Evolutionary conservation across 2,888 invertebrate genomes (phyloP), one percentile per base, ranked within the genome.

Genomic region (Spodoptera picta): DNA sequence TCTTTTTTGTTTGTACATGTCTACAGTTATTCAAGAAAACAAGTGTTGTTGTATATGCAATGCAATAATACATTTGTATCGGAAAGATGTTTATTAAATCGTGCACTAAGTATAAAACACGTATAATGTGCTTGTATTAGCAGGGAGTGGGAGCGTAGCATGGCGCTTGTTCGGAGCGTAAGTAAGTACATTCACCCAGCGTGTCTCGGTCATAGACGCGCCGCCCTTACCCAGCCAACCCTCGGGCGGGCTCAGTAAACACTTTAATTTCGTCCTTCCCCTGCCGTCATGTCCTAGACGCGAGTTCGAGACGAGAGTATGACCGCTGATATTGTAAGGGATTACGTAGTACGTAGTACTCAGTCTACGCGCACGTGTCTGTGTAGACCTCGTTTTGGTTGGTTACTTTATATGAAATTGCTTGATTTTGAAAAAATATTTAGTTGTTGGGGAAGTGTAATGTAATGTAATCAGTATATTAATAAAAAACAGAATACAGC

Each of bases 201-300:
- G 62, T 69, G 79, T 73, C 79, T 79, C 77, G 80, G 80, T 77
- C 83, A 75, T 59, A 77, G 81, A 56, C 79, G 66, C 66, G 69
- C 77, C 82, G 83, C 84, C 85, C 86, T 84, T 82, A 79, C 84
- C 82, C 84, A 69, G 81, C 75, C 80, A 83, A 83, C 85, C 85
- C 85, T 83, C 80, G 47, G 51, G 55, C 66, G 61, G 73, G 79
- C 77, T 78, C 83, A 80, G 83, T 87, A 87, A 83, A 87, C 86
- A 85, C 78, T 80, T 82, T 78, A 80, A 86, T 87, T 85, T 86
- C 79, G 86, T 84, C 85, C 87, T 86, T 83, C 83, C 87, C 85
- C 83, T 78, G 82, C 79, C 75, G 74, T 75, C 66, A 65, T 80
- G 80, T 77, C 81, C 79, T 84, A 84, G 79, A 80, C 85, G 73